Evolutionary conservation across 2,113 vertebrate genomes (phyloP).

Genomic region (Alouatta palliata): DNA sequence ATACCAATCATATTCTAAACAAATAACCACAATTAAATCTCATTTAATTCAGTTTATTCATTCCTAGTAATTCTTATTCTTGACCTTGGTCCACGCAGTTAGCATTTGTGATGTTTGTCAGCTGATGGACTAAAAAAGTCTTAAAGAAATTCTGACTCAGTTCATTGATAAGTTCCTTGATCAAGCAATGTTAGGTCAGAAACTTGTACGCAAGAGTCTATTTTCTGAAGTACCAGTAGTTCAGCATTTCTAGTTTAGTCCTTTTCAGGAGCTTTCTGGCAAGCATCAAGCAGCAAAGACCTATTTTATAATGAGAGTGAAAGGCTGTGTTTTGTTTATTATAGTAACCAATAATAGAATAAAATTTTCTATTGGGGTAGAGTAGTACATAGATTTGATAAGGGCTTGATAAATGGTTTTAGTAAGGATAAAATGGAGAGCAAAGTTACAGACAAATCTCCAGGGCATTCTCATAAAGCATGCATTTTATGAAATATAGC

Average conservation of each 20-base stretch:
- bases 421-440: background rate
- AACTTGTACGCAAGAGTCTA: background rate
- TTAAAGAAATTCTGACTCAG: background rate
- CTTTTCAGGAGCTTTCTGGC: background rate
- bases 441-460: background rate
- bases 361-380: background rate
- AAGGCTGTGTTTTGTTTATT: background rate
- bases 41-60: background rate
- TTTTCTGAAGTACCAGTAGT: background rate
- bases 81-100: background rate
- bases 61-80: background rate
- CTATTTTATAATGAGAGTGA: background rate
- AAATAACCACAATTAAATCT: background rate
- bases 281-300: background rate
- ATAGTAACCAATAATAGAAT: background rate
- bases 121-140: background rate
- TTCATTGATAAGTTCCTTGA: background rate
- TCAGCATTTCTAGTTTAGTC: background rate
- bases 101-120: background rate
- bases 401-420: background rate
- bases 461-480: background rate
- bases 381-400: background rate
- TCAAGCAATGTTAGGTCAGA: background rate
- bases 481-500: background rate
- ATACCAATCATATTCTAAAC: background rate